These are phyloP conservation scores for Rotaria magnacalcarata DNA, from an alignment of 2,888 invertebrate genomes.

Conservation along the genomic window DNA sequence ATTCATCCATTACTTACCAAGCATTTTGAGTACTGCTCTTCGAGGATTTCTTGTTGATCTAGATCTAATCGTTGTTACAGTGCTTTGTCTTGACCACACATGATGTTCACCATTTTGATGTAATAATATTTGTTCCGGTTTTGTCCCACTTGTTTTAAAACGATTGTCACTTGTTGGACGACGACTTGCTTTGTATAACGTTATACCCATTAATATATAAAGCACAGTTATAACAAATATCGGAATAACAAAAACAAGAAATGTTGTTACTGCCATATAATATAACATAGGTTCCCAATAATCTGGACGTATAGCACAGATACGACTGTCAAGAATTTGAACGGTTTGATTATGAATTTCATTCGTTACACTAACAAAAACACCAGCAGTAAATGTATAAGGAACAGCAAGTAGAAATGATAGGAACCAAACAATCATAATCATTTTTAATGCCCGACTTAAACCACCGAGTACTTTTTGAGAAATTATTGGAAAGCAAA, in stretches of 20 bases:
- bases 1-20: constrained; percentile 50
- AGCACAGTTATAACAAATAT: constrained; percentile 71
- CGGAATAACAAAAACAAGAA: constrained; percentile 75
- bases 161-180: constrained; percentile 35
- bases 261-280: constrained; percentile 73
- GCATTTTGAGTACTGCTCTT: constrained; percentile 52
- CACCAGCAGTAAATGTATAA: constrained; percentile 52
- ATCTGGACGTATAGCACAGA: constrained; percentile 53
- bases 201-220: constrained; percentile 62
- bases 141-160: not conserved
- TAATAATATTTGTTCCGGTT: not conserved
- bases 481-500: constrained; percentile 78
- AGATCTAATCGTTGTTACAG: not conserved
- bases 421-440: constrained; percentile 72
- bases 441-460: constrained; percentile 74
- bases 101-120: constrained; percentile 21
- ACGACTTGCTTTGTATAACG: constrained; percentile 48
- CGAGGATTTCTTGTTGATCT: constrained; percentile 47
- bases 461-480: constrained; percentile 76
- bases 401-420: constrained; percentile 69
- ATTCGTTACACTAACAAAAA: not conserved
- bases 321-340: constrained; percentile 47
- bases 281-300: constrained; percentile 51
- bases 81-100: not conserved
- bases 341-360: constrained; percentile 32